Evolutionary conservation across 2,797 vertebrate species (phyloP), one percentile per base, ranked within the genome.

Genomic region (Sarcophilus harrisii): DNA sequence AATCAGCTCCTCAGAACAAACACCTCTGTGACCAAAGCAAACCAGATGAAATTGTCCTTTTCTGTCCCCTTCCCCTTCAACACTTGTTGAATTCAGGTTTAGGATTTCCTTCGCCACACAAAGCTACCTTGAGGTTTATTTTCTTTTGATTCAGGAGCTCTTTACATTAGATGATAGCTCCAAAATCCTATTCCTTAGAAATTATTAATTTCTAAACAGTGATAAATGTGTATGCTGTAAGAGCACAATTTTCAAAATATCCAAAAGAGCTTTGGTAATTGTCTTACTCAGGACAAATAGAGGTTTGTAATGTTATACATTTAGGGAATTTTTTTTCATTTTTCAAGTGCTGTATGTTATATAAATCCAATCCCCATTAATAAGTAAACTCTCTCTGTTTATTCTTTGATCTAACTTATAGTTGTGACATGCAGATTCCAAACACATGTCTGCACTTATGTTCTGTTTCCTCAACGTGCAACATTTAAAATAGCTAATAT

Each of bases 401-500:
- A 30, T 3, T 66, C 90, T 81, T 96, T 29, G 81, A 58, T 38
- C 30, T 54, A 59, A 57, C 59, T 10, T 24, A 45, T 28, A 87
- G 58, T 73, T 52, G 12, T 16, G 27, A 16, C 5, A 13, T 49
- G 32, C 73, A 49, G 30, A 12, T 60, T 66, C 24, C 30, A 90
- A 60, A 87, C 89, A 24, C 0, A n/a, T 95, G 92, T 93, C 89
- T 91, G 28, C 28, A 49, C 38, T 38, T 87, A 87, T 87, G 73
- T 92, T 30, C 49, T 24, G 3, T 62, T 93, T 95, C 91, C 66
- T 58, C 52, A 93, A 59, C 92, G 45, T 81, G 30, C 54, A 30
- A 28, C 73, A 54, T 93, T 91, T 93, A 73, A 91, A 90, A 90
- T 95, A 90, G 92, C 52, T 81, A 1, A 87, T 87, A 87, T 87